Evolutionary conservation across 2,888 invertebrate species (phyloP).

Genomic region (Xylocampa areola): DNA sequence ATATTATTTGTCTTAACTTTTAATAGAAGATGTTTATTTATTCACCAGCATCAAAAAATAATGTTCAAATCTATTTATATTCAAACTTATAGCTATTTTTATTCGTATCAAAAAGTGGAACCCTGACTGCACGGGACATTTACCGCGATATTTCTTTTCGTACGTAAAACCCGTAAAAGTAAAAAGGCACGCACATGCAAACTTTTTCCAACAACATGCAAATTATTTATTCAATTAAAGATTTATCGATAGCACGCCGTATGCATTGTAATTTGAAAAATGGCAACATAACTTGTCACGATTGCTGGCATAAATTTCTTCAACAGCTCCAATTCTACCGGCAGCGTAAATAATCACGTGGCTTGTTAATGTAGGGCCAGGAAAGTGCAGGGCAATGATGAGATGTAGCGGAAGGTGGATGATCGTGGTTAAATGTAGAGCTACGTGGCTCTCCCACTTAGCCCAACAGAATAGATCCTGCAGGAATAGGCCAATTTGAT

Average conservation of each 20-base stretch:
- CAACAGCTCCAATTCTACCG: constrained; percentile 22
- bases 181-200: constrained; percentile 17
- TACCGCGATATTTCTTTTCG: constrained; percentile 12
- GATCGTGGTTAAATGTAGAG: no score
- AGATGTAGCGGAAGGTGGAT: no score
- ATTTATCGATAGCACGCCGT: constrained; percentile 45
- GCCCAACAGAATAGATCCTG: no score
- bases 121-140: constrained; percentile 2
- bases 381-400: neutral
- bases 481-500: no score
- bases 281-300: constrained; percentile 21
- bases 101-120: no score
- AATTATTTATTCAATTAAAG: constrained; percentile 40
- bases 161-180: constrained; percentile 26
- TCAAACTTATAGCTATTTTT: no score
- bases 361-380: constrained; percentile 19
- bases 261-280: constrained; percentile 35
- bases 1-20: no score
- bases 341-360: constrained; percentile 28
- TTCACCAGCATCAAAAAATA: no score
- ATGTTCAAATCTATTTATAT: no score
- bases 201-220: constrained; percentile 39
- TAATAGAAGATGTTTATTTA: no score
- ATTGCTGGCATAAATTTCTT: constrained; percentile 31
- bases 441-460: no score